phyloP scores from a whole-genome alignment of 2,113 vertebrate genomes.

The Myiozetetes cayanensis region DNA sequence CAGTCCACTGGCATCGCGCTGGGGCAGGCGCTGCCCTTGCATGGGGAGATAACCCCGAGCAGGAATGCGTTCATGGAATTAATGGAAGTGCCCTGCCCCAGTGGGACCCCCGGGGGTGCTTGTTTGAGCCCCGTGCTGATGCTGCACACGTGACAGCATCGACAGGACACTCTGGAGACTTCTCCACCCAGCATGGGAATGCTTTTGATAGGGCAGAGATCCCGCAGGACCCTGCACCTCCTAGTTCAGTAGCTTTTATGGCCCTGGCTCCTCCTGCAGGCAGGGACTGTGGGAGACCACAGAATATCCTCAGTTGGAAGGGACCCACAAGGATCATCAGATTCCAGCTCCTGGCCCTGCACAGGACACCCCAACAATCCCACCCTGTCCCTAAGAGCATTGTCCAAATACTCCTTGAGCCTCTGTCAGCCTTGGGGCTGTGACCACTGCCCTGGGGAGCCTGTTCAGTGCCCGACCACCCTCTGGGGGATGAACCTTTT shows the following conservation, averaged over 20 bases:
- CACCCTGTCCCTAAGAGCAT: background rate
- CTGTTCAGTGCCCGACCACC: background rate
- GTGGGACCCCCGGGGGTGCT: fast-evolving
- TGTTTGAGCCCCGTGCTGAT: background rate
- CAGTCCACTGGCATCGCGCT: fast-evolving
- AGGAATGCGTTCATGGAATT: fast-evolving
- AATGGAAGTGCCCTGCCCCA: background rate
- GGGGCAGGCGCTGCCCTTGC: background rate
- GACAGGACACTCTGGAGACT: fast-evolving
- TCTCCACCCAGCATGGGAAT: fast-evolving
- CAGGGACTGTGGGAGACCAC: background rate
- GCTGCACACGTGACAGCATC: background rate
- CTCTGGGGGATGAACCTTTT: background rate
- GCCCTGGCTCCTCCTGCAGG: background rate
- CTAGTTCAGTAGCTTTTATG: fast-evolving
- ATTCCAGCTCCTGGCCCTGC: fast-evolving
- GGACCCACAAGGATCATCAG: background rate
- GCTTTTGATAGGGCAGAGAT: fast-evolving
- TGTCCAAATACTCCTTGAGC: background rate
- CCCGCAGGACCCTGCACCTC: background rate
- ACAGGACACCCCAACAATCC: background rate
- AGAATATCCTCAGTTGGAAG: background rate
- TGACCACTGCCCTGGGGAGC: background rate
- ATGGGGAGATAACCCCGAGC: fast-evolving
- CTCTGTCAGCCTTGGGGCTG: background rate